Evolutionary conservation across 2,113 vertebrate species (phyloP), one percentile per base, ranked within the genome.

Genomic region (Pristiophorus japonicus): DNA sequence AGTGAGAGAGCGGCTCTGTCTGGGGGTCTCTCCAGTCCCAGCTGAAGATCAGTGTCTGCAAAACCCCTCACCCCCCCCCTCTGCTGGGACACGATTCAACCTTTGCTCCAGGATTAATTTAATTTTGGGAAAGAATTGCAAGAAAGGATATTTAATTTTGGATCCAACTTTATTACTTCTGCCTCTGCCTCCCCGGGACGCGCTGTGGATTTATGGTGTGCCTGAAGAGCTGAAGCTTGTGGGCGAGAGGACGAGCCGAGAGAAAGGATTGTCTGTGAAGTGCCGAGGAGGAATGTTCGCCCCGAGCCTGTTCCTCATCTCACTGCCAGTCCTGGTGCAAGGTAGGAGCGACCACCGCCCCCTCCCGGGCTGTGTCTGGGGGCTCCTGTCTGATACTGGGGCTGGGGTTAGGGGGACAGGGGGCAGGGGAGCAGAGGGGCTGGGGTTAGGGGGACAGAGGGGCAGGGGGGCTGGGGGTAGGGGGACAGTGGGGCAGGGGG

Each of bases 251-350:
- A 51, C 1, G 51, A 51, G 62, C 11, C 62, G 88, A 90, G 10
- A 78, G 10, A 30, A n/a, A 90, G 55, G 59, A 8, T n/a, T 62
- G 55, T 91, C 55, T 62, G 4, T 51, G 55, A 63, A 62, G 3
- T 63, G 55, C 55, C 20, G 30, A 62, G 88, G 55, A 91, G 88
- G 88, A 91, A 91, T 91, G 88, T 91, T 91, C 4, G 88, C 16
- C 34, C 30, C 38, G 88, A 63, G 30, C 34, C 16, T 91, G 55
- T 91, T 30, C 38, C 55, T 91, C 34, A 91, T 91, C 8, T 91
- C 55, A 63, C 55, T 91, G 88, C 88, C 88, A 14, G 34, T 55
- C 55, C 59, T 91, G 55, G 24, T 91, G 4, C 34, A 30, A 91
- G 88, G 88, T 91, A 62, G n/a, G n/a, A n/a, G n/a, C n/a, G n/a